A percentile compares a stretch with the other conserved stretches of the same genome.
phyloP scores from a whole-genome alignment of 2,888 invertebrate genomes.

The Macrosoma leucophasiata region DNA sequence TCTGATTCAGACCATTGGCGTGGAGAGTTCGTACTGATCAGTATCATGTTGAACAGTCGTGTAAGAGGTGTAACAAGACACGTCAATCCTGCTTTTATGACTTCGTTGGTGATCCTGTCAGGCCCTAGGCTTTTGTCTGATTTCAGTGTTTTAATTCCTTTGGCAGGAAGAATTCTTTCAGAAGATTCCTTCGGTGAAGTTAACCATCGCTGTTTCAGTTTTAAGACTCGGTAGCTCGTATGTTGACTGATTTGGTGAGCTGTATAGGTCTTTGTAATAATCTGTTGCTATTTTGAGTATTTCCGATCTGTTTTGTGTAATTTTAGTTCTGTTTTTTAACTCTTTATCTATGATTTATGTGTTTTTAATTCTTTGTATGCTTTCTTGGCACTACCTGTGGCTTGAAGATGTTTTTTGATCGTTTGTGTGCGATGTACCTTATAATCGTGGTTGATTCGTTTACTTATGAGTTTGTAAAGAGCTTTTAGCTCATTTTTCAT shows the following conservation, averaged over 20 bases:
- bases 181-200: constrained; percentile 3
- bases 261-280: constrained; percentile 10
- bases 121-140: constrained; percentile 14
- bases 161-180: neutral
- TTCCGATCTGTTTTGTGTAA: constrained; percentile 4
- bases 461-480: constrained; percentile 12
- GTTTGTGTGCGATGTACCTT: neutral
- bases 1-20: constrained; percentile 17
- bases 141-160: constrained; percentile 6
- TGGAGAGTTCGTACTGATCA: constrained; percentile 4
- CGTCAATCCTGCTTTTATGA: constrained; percentile 4
- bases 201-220: neutral
- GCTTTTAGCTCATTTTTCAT: constrained; percentile 17
- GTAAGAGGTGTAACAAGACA: constrained; percentile 8
- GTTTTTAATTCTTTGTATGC: constrained; percentile 11
- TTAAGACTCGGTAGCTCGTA: neutral
- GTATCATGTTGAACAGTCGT: constrained; percentile 12
- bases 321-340: constrained; percentile 1
- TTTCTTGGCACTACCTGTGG: constrained; percentile 3
- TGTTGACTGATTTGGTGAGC: neutral
- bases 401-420: constrained; percentile 1
- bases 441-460: constrained; percentile 1
- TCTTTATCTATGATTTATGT: constrained; percentile 13
- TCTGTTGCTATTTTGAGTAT: constrained; percentile 12
- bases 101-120: constrained; percentile 9